phyloP scores from a whole-genome alignment of 2,113 vertebrate genomes.

The Chitala chitala region DNA sequence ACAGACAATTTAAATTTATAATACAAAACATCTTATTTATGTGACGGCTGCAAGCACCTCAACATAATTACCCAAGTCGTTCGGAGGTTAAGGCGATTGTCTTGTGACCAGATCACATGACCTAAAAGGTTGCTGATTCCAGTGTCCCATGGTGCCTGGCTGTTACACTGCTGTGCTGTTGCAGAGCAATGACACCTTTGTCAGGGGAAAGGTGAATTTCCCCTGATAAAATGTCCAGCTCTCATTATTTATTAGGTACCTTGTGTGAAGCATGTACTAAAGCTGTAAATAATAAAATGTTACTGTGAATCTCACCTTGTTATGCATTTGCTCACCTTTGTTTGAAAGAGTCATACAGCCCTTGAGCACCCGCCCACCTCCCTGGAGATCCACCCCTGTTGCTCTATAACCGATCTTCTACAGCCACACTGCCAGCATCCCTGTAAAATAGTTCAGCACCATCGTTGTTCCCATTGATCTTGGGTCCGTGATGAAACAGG shows the following conservation, averaged over 20 bases:
- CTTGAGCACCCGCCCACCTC: background rate
- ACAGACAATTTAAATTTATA: background rate
- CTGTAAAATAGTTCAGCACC: slow-evolving; percentile 19
- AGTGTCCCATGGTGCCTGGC: background rate
- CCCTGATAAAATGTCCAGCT: slow-evolving; percentile 1
- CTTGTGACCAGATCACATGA: background rate
- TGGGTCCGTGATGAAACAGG: slow-evolving; percentile 41
- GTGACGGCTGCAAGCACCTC: too few relatives aligned
- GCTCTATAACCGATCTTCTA: background rate
- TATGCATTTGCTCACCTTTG: background rate
- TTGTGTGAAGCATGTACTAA: background rate
- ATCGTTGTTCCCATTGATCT: slow-evolving; percentile 39
- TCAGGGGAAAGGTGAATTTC: too few relatives aligned
- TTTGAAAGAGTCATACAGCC: background rate
- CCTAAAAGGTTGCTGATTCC: background rate
- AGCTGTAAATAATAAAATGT: background rate
- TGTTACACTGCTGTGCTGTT: too few relatives aligned
- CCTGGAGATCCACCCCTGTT: background rate
- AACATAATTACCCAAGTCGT: background rate
- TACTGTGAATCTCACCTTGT: background rate
- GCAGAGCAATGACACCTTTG: too few relatives aligned
- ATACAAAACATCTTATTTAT: too few relatives aligned
- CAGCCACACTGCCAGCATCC: background rate
- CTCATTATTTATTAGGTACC: background rate
- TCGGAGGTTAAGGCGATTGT: background rate